Base-by-base conservation (phyloP, 2,888 invertebrate species). In the Ceraclea dissimilis region DNA sequence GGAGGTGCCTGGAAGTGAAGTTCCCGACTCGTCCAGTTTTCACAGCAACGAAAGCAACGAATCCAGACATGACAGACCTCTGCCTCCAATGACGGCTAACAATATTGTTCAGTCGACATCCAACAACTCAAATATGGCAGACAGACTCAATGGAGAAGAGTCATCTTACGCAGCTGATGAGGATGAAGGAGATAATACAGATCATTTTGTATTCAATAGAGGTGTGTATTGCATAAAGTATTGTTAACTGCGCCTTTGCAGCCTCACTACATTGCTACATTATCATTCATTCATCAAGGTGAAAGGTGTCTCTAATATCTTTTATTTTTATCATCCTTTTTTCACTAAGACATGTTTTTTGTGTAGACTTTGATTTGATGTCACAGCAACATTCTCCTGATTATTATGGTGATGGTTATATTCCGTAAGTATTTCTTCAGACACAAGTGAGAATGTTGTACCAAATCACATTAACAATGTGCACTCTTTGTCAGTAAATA, bases 1-100 rank as follows among this genome's bases (percentile, higher is more conserved):
- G 64, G 94, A 95, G 81, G 87, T 91, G 64, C 89, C 91, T 64
- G 86, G 86, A 65, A 90, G 90, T 68, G 93, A 93, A 80, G 88
- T 93, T 62, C 91, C 89, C 59, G 93, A 93, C 77, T 91, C 91
- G 59, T 90, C 91, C 68, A 85, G 88, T 78, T 84, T 86, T 75
- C 84, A 89, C 74, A 85, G 89, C 72, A 87, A 86, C 70, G 88
- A 88, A 73, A 89, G 87, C 70, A 89, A 90, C 73, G 85, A 87
- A 69, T 85, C 85, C 56, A 82, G 70, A 66, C 67, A 55, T 63
- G 66, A 58, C 63, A 65, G 64, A 34, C 66, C 59, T 62, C 57
- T 31, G 50, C 57, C 63, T 52, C 61, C 63, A 49, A 56, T 64
- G 58, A 17, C 44, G 8, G 21, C 19, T n/a, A 62, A 55, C 65